phyloP scores from a whole-genome alignment of 2,113 vertebrate genomes.

The Hippocampus abdominalis region DNA sequence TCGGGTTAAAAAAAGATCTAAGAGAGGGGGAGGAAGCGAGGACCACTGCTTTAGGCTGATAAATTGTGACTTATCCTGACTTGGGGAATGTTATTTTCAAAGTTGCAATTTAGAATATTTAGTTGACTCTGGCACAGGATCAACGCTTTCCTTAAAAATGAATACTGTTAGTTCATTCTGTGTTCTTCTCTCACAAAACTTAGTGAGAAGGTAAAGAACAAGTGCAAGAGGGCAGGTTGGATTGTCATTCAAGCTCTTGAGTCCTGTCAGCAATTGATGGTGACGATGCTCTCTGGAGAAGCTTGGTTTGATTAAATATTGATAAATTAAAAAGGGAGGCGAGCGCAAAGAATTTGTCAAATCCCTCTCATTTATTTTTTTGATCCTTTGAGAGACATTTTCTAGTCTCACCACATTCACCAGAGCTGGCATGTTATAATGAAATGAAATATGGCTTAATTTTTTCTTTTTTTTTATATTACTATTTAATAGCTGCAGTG shows the following conservation, averaged over 20 bases:
- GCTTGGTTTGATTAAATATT: conserved; percentile 49
- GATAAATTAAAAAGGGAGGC: conserved; percentile 34
- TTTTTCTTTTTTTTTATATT: conserved; percentile 8
- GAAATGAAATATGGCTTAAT: conserved; percentile 20
- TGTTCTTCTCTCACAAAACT: conserved; percentile 2
- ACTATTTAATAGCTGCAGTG: background rate
- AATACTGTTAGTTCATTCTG: background rate
- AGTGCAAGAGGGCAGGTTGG: background rate
- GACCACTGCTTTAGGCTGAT: conserved; percentile 43
- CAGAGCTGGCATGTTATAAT: background rate
- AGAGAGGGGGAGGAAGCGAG: conserved; percentile 30
- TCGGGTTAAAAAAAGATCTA: conserved; percentile 53
- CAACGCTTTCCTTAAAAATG: background rate
- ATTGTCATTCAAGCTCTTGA: conserved; percentile 3
- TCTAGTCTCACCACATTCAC: conserved; percentile 11
- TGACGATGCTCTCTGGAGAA: conserved; percentile 25
- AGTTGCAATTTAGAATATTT: conserved; percentile 13
- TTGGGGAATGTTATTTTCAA: conserved; percentile 20
- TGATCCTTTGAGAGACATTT: conserved; percentile 9
- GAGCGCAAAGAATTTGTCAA: conserved; percentile 37
- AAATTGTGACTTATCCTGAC: conserved; percentile 25
- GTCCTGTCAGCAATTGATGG: conserved; percentile 19
- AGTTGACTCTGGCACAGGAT: background rate
- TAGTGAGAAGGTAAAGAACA: background rate
- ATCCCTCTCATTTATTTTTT: conserved; percentile 21